Evolutionary conservation across 2,797 vertebrate species (phyloP), one percentile per base, ranked within the genome.

Genomic region (Halcyon smyrnensis): DNA sequence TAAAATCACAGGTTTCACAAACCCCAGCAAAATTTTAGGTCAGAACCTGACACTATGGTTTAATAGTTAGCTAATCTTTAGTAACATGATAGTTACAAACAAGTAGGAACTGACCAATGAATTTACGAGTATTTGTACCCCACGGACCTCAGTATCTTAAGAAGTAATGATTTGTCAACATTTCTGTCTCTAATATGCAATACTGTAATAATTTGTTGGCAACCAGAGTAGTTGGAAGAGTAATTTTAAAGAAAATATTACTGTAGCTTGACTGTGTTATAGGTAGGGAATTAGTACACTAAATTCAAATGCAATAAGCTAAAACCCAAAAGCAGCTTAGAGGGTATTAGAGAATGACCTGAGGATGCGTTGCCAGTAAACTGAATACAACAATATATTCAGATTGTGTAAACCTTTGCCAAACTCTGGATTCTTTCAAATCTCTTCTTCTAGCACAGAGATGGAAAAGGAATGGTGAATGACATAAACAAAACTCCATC

Each of bases 271-370:
- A 43, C 32, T 74, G 30, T 78, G 11, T 68, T 68, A 41, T 34
- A 77, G 28, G 41, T 46, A 71, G 79, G 5, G 27, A 90, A 60
- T 15, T 0, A 43, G 12, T 63, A 24, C 30, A 11, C 27, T 87
- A 59, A 54, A 77, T 63, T 93, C 51, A 87, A 85, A 74, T 48
- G 45, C 56, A 93, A 54, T 68, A 70, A 91, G 19, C 21, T 85
- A 87, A 79, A 93, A 80, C 23, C 2, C 75, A 64, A 87, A 74
- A 87, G 63, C 11, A 76, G 56, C 56, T 81, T 75, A 82, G 15
- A 50, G 25, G 4, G 15, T 62, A 41, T 85, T 75, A 71, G 25
- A 59, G 41, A 92, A 80, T 69, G 65, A 70, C 71, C 54, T 39
- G 20, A 56, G 10, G 25, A 25, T 62, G 18, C 2, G 23, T 41